Evolutionary conservation across 2,797 vertebrate species (phyloP).

Genomic region (Bradypus variegatus): DNA sequence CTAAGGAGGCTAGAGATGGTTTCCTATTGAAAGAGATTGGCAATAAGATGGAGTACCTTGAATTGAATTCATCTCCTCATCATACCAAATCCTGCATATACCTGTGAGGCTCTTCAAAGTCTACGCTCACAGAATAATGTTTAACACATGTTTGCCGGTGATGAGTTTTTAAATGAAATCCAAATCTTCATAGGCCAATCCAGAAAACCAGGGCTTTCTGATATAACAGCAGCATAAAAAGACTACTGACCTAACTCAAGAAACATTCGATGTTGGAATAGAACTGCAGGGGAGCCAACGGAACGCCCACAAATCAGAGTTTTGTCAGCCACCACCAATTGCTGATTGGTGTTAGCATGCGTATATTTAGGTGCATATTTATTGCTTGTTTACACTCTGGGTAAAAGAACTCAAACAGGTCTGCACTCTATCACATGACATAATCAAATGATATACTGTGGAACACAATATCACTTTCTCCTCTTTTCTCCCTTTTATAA

Average conservation of each 20-base stretch:
- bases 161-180: conserved; percentile 52
- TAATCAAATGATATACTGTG: neutral
- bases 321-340: neutral
- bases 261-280: neutral
- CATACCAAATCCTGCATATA: conserved; percentile 59
- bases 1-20: conserved; percentile 52
- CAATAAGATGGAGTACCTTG: conserved; percentile 65
- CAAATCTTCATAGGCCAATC: conserved; percentile 58
- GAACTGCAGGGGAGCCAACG: conserved; percentile 16
- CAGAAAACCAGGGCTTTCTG: conserved; percentile 43
- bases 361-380: no score
- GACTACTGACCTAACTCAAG: conserved; percentile 45
- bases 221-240: neutral
- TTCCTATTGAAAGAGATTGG: conserved; percentile 68
- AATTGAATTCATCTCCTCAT: conserved; percentile 68
- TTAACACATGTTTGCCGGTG: conserved; percentile 61
- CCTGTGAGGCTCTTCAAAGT: conserved; percentile 67
- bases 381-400: conserved; percentile 4
- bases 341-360: neutral
- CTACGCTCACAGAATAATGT: conserved; percentile 57
- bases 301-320: neutral
- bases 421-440: neutral
- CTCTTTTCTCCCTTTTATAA: neutral
- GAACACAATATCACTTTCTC: neutral
- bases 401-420: neutral